A percentile compares a stretch with the other conserved stretches of the same genome.
These are phyloP conservation scores for Hyles lineata DNA, from an alignment of 2,888 invertebrate species.

Conservation along the genomic window DNA sequence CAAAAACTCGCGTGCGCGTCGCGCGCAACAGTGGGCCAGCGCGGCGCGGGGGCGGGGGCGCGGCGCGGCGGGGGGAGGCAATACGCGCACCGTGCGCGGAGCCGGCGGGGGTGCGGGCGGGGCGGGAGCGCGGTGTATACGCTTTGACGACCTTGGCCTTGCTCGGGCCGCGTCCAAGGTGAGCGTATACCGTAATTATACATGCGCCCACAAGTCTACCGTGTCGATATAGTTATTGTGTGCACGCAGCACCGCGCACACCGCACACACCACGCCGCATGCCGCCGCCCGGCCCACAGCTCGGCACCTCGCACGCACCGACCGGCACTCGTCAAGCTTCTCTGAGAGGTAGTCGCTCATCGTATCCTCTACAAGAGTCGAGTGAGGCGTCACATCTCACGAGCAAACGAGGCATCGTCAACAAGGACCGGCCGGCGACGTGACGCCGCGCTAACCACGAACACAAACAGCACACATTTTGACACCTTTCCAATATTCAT, in stretches of 20 bases:
- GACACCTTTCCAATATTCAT: slow-evolving; percentile 57
- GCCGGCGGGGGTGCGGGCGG: slow-evolving; percentile 44
- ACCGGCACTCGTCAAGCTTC: neutral
- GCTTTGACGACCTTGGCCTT: slow-evolving; percentile 78
- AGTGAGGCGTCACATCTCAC: neutral
- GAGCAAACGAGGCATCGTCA: neutral
- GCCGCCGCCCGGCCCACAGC: neutral
- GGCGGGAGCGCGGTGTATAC: slow-evolving; percentile 39
- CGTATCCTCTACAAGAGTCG: neutral
- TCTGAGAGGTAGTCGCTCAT: neutral
- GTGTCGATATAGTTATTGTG: slow-evolving; percentile 42
- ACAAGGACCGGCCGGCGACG: slow-evolving; percentile 36
- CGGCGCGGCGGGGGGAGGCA: slow-evolving; percentile 20
- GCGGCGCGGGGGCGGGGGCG: slow-evolving; percentile 40
- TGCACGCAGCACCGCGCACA: neutral
- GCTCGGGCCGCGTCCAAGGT: slow-evolving; percentile 80
- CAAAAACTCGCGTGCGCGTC: slow-evolving; percentile 75
- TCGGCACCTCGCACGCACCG: too few species aligned
- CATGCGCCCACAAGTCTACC: slow-evolving; percentile 80
- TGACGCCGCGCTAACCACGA: slow-evolving; percentile 44
- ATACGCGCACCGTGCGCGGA: slow-evolving; percentile 33
- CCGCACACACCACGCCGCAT: neutral
- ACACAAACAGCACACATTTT: slow-evolving; percentile 54
- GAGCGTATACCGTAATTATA: slow-evolving; percentile 77
- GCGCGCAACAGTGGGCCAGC: slow-evolving; percentile 55